These are phyloP conservation scores for Cancer borealis DNA, from an alignment of 2,888 invertebrate genomes.

Conservation along the genomic window DNA sequence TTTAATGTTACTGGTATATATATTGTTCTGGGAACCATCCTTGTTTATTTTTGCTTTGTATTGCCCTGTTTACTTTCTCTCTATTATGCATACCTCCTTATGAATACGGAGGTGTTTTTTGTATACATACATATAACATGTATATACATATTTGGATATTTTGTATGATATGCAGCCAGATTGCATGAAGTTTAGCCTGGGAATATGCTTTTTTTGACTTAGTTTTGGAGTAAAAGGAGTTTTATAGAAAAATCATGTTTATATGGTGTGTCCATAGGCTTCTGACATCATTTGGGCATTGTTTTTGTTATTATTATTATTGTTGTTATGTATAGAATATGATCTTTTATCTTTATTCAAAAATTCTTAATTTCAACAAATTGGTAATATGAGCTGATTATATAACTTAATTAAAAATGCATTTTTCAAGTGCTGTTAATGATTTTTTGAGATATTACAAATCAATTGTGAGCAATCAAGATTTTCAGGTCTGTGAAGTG, in stretches of 20 bases:
- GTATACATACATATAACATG: conserved; percentile 33
- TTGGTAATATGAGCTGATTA: neutral
- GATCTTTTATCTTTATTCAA: neutral
- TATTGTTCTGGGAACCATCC: conserved; percentile 1
- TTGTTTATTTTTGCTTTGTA: conserved; percentile 15
- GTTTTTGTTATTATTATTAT: neutral
- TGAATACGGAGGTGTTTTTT: neutral
- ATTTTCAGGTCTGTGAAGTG: neutral
- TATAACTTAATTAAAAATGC: neutral
- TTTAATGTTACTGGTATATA: conserved; percentile 31
- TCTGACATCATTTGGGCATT: conserved; percentile 13
- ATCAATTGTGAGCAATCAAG: neutral
- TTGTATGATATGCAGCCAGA: conserved; percentile 47
- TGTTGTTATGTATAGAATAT: neutral
- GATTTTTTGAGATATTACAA: neutral
- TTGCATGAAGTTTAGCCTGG: conserved; percentile 61
- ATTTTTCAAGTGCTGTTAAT: neutral
- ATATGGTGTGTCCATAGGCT: conserved; percentile 11
- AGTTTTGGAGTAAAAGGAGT: conserved; percentile 51
- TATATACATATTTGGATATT: conserved; percentile 31
- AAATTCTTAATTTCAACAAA: neutral
- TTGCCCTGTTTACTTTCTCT: conserved; percentile 38
- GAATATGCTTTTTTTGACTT: conserved; percentile 46
- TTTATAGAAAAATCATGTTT: conserved; percentile 45
- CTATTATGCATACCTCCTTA: neutral